These are phyloP conservation scores for Guaruba guarouba DNA, from an alignment of 2,113 vertebrate genomes.

Conservation along the genomic window DNA sequence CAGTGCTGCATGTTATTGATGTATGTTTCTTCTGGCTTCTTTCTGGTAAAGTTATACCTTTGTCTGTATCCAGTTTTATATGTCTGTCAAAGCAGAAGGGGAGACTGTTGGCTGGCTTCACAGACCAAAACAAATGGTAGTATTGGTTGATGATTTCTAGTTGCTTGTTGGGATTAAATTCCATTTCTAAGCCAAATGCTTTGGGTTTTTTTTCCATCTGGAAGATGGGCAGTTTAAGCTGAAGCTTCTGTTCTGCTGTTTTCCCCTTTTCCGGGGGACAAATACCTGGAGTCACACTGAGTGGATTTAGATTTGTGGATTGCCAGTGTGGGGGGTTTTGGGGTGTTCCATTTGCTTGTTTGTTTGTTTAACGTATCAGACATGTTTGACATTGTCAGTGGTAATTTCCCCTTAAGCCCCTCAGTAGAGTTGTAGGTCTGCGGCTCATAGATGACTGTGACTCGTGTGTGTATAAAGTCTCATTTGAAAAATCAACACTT, in stretches of 20 bases:
- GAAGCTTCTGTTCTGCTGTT: background rate
- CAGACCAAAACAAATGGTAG: background rate
- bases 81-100: background rate
- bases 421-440: background rate
- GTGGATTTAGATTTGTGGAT: background rate
- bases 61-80: background rate
- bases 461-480: background rate
- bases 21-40: background rate
- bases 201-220: background rate
- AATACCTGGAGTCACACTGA: background rate
- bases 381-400: background rate
- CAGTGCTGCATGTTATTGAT: fast-evolving
- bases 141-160: background rate
- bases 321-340: background rate
- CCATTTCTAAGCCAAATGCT: background rate
- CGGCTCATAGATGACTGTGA: background rate
- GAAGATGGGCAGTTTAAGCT: background rate
- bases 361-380: background rate
- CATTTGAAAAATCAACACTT: constrained; percentile 60
- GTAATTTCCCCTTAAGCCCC: background rate
- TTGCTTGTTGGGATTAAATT: background rate
- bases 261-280: background rate
- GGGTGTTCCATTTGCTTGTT: background rate
- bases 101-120: background rate
- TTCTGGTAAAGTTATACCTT: background rate